Evolutionary conservation across 2,888 invertebrate genomes (phyloP), one percentile per base, ranked within the genome.

Genomic region (Euspilapteryx auroguttella): DNA sequence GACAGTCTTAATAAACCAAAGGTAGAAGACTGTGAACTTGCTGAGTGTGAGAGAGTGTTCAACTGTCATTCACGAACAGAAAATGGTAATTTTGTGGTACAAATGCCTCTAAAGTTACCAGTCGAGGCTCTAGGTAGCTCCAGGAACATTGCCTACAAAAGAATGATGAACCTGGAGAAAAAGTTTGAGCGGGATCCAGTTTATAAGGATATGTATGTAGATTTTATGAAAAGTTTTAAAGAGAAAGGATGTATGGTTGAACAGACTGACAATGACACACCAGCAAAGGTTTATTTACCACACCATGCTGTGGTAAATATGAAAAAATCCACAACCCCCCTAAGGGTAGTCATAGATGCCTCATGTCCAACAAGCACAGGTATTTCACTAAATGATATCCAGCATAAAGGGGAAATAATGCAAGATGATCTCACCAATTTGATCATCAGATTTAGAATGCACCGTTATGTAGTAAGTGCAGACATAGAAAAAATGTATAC

Each of bases 161-260:
- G 24, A 3, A 13, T 24, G 8, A 24, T 13, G 13, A 12, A 8
- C 8, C 12, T 24, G 13, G 24, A 24, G 13, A 13, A 11, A 13
- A 21, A 11, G n/a, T 26, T 22, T 28, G 8, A 8, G 8, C 25
- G 21, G 9, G 13, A 33, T 10, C 7, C 7, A 1, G 13, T 24
- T 15, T 20, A 11, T 7, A 28, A 30, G 21, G 7, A 28, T 26
- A 22, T 11, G 6, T 33, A 33, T 15, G 14, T 30, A 9, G 8
- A 25, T 10, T 28, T 28, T 17, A 33, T 33, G 30, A 25, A 12
- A 20, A 31, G 24, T 22, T 34, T 31, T 29, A 25, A 29, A 27
- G 14, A 31, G 24, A 28, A 30, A 27, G 31, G 22, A 27, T 25
- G 29, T 20, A 27, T 27, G 21, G 9, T 11, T 20, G 7, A 12